Base-by-base conservation (phyloP, 1,140 invertebrate species). In the Platorchestia sp. region DNA sequence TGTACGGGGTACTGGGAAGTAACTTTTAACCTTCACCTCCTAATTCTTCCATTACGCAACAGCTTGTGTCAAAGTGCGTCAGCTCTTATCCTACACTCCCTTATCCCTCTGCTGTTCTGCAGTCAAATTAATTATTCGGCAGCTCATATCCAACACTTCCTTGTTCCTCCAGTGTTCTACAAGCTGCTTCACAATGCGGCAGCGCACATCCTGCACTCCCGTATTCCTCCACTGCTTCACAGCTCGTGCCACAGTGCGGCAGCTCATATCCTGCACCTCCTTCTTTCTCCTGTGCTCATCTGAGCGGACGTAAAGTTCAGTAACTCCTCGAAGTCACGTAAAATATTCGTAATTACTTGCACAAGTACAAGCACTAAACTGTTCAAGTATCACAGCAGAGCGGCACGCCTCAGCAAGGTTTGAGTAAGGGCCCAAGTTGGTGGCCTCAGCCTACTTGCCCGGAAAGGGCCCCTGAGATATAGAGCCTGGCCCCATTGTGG, bases 291-390 rank as follows among this genome's bases (percentile, higher is more conserved):
- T 1, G 36, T 22, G 59, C 59, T 75, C 59, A 75, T 75, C 59
- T 14, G 59, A 14, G 59, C 22, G 87, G 14, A 41, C 87, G 43
- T 89, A 41, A 89, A 89, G n/a, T 89, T 89, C 87, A 89, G n/a
- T 5, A 42, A 44, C n/a, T 89, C 87, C n/a, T 89, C 87, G 22
- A 89, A 89, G n/a, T 42, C 41, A 89, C 43, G 36, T 42, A 42
- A 89, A 89, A 89, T 41, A 89, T 89, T 42, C 41, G 87, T 89
- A 89, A 89, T 89, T 89, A 89, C 87, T 89, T 89, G 43, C 41
- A 44, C 87, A 89, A 89, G 41, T 89, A 89, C 87, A 89, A 89
- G 87, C 87, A 89, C 41, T 89, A 89, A 89, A 44, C 87, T 89
- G 87, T 42, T 41, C 87, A 44, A 89, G 41, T 44, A 89, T 89